Base-by-base conservation (phyloP, 2,113 vertebrate genomes). In the Acrocephalus arundinaceus region DNA sequence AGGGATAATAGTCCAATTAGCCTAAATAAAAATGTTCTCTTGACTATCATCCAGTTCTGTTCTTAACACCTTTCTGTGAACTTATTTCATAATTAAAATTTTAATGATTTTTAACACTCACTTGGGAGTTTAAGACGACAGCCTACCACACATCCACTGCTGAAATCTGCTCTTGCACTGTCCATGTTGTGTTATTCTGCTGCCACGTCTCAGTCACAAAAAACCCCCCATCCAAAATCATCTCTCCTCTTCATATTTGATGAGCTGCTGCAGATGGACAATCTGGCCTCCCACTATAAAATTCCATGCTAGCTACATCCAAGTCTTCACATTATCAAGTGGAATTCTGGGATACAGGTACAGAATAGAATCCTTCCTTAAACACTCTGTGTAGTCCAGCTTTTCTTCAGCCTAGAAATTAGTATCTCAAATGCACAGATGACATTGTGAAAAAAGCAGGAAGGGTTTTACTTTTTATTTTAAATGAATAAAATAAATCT, bases 401-500 rank as follows among this genome's bases (percentile, higher is more conserved):
- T 82, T 82, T 70, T 70, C 46, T 58, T 43, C 45, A 61, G 25
- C 21, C 37, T 91, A 54, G 13, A 21, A 75, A 35, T 12, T 24
- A 31, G 1, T n/a, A 25, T 39, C 33, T 89, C 55, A 39, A 84
- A 39, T 15, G 21, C 51, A 58, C 1, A 74, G 39, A 71, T 52
- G 39, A 74, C 52, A 23, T 33, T 16, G 41, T 10, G 16, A 85
- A 65, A 63, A 55, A 59, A 55, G 31, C 48, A 85, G 54, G n/a
- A 95, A 93, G 35, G 51, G 62, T 94, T 97, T 97, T 94, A 97
- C 92, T 96, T 95, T 97, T 98, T 96, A 90, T 94, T 94, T 91
- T 87, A 94, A 94, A 80, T 57, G 83, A 92, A 97, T 96, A 97
- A 97, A 98, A 98, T 96, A 97, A 86, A 95, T 89, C 88, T 97